Conservation (phyloP, 2,113 vertebrate genomes). For the Fulmarus glacialis region DNA sequence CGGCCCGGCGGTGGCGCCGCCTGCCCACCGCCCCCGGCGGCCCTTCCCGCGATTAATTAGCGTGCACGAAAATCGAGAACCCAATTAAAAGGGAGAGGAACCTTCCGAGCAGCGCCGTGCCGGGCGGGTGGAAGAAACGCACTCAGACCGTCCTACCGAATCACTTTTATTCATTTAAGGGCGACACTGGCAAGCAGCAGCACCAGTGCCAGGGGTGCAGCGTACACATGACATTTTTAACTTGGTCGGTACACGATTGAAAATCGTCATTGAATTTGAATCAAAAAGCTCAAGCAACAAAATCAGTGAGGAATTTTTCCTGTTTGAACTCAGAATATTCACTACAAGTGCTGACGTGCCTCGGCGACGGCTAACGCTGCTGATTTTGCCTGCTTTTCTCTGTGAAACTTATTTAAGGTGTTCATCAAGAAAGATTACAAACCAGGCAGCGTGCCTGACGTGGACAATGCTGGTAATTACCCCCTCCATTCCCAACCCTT, state of each 20-base stretch:
- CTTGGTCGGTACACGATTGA: fast-evolving
- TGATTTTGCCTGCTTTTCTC: too few relatives aligned
- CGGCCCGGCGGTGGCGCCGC: neutral
- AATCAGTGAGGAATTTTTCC: fast-evolving
- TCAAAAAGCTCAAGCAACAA: fast-evolving
- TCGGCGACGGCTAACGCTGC: fast-evolving
- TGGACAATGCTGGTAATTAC: fast-evolving
- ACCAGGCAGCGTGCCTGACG: fast-evolving
- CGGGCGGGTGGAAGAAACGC: neutral
- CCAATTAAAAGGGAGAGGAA: too few relatives aligned
- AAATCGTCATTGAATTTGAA: fast-evolving
- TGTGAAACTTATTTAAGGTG: fast-evolving
- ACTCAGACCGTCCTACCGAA: neutral
- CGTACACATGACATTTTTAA: fast-evolving
- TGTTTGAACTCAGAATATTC: fast-evolving
- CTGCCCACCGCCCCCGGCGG: fast-evolving
- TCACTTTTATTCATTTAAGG: neutral
- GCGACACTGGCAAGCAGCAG: fast-evolving
- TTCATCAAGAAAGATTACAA: neutral
- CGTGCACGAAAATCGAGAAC: fast-evolving
- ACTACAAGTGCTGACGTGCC: fast-evolving
- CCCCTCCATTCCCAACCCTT: neutral
- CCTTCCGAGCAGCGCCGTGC: fast-evolving
- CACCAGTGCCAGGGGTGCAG: neutral
- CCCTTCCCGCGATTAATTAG: fast-evolving